Percentiles rank a stretch among this genome's conserved stretches.
These are phyloP conservation scores for Homarus gammarus DNA, from an alignment of 2,888 invertebrate genomes.

Conservation along the genomic window DNA sequence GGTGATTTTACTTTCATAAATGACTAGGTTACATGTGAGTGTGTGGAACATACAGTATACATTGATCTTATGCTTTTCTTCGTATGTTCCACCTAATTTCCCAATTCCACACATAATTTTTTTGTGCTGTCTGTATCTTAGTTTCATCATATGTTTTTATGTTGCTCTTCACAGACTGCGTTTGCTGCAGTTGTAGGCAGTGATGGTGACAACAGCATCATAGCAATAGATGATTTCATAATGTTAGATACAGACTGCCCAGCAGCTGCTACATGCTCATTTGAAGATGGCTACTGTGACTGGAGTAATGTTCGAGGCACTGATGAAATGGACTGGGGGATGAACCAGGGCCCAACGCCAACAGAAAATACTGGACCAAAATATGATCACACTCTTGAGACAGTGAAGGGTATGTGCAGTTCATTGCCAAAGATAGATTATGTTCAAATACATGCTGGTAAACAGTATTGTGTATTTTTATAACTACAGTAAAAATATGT, in stretches of 20 bases:
- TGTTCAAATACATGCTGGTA: too few species aligned
- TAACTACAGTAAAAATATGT: too few species aligned
- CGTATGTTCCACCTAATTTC: too few species aligned
- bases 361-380: conserved; percentile 61
- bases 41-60: too few species aligned
- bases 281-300: conserved; percentile 68
- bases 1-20: too few species aligned
- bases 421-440: too few species aligned
- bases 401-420: conserved; percentile 40
- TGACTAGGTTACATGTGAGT: too few species aligned
- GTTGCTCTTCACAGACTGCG: conserved; percentile 36
- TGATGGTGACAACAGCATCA: conserved; percentile 47
- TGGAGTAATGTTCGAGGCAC: conserved; percentile 52
- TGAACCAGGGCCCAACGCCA: conserved; percentile 57
- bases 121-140: neutral
- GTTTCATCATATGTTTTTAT: neutral
- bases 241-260: conserved; percentile 47
- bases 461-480: too few species aligned
- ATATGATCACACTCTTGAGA: conserved; percentile 67
- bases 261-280: conserved; percentile 46
- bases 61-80: too few species aligned
- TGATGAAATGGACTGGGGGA: conserved; percentile 63
- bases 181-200: conserved; percentile 40
- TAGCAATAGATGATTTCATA: conserved; percentile 66
- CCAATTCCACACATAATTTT: neutral